Evolutionary conservation across 2,888 invertebrate genomes (phyloP), one percentile per base, ranked within the genome.

Genomic region (Agrilus mali): DNA sequence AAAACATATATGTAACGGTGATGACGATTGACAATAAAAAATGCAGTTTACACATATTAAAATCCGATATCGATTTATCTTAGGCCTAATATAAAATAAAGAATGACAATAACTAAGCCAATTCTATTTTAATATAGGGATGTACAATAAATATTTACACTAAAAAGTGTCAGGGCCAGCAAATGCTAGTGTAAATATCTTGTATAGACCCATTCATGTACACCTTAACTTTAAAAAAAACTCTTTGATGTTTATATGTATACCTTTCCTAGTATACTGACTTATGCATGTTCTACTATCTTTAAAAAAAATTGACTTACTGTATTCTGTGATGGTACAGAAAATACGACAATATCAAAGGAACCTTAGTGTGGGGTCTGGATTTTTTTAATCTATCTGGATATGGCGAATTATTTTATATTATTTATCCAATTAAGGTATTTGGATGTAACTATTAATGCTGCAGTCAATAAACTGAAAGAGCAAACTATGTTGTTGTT

Each of bases 81-180:
- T 27, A 27, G 27, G 27, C 27, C 27, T 27, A 27, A 27, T 27
- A 27, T 27, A 27, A 47, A 45, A 49, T 46, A 46, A 46, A 53
- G 51, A 55, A 50, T 53, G 57, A 58, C 57, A 58, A 57, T 59
- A 58, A 55, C 36, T 45, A 52, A 45, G 47, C 52, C 52, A 51
- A 50, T 57, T 57, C 56, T 56, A 55, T 54, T 54, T 55, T 47
- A 48, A 39, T 49, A 47, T 43, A 22, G 41, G 31, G 39, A 42
- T 40, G 27, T 36, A 13, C 32, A 31, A 20, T 40, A 40, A 43
- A 55, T 58, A 57, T 60, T 58, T 59, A 52, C 58, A 57, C 56
- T 58, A 56, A 56, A 51, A 55, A 57, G 55, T 57, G 55, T 55
- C 50, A 59, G 62, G 63, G 61, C 62, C 61, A 60, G 57, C 54